These are phyloP conservation scores for Pollenia griseotomentosa DNA, from an alignment of 2,888 invertebrate species.

Conservation along the genomic window DNA sequence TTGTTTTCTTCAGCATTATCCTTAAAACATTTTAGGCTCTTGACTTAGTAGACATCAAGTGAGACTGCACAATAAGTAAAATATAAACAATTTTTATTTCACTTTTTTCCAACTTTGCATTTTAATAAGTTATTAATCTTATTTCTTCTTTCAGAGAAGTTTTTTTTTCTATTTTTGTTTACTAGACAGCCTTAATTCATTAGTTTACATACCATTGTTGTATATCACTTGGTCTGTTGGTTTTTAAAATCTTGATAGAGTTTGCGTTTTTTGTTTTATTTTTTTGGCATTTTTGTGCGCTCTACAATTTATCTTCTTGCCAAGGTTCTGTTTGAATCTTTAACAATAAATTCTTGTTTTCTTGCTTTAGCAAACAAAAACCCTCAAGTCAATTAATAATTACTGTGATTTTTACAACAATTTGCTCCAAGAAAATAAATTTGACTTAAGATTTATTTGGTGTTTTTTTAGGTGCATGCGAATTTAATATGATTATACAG, in stretches of 20 bases:
- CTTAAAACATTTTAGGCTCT: not conserved
- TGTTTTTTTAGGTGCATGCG: too few species aligned
- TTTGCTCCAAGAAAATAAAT: slow-evolving; percentile 32
- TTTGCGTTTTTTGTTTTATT: not conserved
- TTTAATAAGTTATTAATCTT: slow-evolving; percentile 34
- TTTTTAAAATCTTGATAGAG: slow-evolving; percentile 54
- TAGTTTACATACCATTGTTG: slow-evolving; percentile 59
- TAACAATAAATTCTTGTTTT: slow-evolving; percentile 65
- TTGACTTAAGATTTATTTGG: slow-evolving; percentile 9
- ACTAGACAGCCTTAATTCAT: slow-evolving; percentile 57
- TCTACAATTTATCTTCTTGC: slow-evolving; percentile 65
- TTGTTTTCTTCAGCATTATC: not conserved
- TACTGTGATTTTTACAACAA: slow-evolving; percentile 64
- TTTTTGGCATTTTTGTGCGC: slow-evolving; percentile 47
- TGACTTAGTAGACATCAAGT: not conserved
- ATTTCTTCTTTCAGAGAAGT: not conserved
- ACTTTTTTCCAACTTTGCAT: not conserved
- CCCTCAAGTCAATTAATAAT: slow-evolving; percentile 71
- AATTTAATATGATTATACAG: too few species aligned
- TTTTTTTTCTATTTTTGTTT: not conserved
- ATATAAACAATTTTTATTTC: not conserved
- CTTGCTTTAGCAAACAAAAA: slow-evolving; percentile 52
- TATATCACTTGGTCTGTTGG: slow-evolving; percentile 54
- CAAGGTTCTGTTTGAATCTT: slow-evolving; percentile 52
- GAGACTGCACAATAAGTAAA: not conserved